A percentile compares a stretch with the other conserved stretches of the same genome.
These are phyloP conservation scores for Hetaerina americana DNA, from an alignment of 1,140 invertebrate genomes.

Conservation along the genomic window DNA sequence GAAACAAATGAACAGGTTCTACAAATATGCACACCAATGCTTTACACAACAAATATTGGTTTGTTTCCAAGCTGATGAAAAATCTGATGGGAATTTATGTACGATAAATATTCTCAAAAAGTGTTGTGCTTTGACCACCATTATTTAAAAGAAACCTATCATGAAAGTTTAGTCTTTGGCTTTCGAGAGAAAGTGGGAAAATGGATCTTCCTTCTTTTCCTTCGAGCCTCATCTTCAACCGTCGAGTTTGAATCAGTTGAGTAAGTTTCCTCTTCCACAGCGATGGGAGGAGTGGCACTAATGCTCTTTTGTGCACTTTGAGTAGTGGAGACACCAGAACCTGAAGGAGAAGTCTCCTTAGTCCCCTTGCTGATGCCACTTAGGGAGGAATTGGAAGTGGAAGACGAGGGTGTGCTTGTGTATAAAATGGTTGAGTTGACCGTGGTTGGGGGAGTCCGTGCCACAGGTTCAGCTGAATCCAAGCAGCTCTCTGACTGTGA, in stretches of 20 bases:
- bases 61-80: neutral
- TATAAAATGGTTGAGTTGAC: neutral
- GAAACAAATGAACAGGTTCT: neutral
- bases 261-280: constrained; percentile 26
- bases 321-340: neutral
- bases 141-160: neutral
- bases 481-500: constrained; percentile 1
- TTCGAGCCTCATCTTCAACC: constrained; percentile 26
- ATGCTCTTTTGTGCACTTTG: neutral
- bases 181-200: constrained; percentile 27
- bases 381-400: neutral
- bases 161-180: constrained; percentile 19
- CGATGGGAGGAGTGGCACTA: constrained; percentile 10
- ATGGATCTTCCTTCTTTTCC: constrained; percentile 24
- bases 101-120: neutral
- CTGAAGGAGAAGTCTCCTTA: neutral
- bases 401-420: neutral
- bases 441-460: neutral
- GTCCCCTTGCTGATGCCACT: neutral
- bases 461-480: neutral
- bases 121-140: neutral
- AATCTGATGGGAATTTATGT: neutral
- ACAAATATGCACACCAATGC: neutral
- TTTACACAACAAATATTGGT: neutral
- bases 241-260: constrained; percentile 26